Evolutionary conservation across 2,113 vertebrate species (phyloP).

Genomic region (Hipposideros armiger): DNA sequence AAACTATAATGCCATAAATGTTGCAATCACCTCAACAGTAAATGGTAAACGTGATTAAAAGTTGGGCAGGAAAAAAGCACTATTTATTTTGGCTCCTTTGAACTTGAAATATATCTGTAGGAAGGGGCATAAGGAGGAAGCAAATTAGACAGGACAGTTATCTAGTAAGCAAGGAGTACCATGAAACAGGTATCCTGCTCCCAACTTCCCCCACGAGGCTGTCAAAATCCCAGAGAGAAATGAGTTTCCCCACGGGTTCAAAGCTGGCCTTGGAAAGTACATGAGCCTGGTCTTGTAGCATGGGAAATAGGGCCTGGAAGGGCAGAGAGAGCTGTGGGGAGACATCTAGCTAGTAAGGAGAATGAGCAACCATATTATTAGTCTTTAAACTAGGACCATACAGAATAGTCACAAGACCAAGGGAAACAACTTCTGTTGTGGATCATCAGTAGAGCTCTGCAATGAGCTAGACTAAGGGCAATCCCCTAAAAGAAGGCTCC

Average conservation of each 20-base stretch:
- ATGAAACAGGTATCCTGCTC: not conserved
- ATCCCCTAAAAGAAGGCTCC: not conserved
- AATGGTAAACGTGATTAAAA: slow-evolving; percentile 27
- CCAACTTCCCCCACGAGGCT: not conserved
- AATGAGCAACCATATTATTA: not conserved
- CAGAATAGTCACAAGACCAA: not conserved
- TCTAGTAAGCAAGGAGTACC: not conserved
- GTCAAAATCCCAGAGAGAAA: not conserved
- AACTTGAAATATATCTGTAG: slow-evolving; percentile 16
- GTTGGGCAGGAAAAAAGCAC: not conserved
- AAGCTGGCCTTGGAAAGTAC: not conserved
- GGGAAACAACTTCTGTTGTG: not conserved
- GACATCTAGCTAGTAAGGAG: not conserved
- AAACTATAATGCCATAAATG: not conserved
- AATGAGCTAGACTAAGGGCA: not conserved
- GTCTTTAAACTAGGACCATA: not conserved
- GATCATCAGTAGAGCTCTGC: not conserved
- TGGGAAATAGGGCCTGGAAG: not conserved
- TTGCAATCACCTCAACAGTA: not conserved
- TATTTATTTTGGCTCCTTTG: slow-evolving; percentile 9
- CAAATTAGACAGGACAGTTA: not conserved
- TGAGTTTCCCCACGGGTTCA: not conserved
- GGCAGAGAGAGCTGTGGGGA: not conserved
- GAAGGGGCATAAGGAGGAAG: not conserved
- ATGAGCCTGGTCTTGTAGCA: not conserved